Percentiles rank a stretch among this genome's conserved stretches.
Evolutionary conservation across 2,888 invertebrate species (phyloP).

Genomic region (Chrysomela aeneicollis): DNA sequence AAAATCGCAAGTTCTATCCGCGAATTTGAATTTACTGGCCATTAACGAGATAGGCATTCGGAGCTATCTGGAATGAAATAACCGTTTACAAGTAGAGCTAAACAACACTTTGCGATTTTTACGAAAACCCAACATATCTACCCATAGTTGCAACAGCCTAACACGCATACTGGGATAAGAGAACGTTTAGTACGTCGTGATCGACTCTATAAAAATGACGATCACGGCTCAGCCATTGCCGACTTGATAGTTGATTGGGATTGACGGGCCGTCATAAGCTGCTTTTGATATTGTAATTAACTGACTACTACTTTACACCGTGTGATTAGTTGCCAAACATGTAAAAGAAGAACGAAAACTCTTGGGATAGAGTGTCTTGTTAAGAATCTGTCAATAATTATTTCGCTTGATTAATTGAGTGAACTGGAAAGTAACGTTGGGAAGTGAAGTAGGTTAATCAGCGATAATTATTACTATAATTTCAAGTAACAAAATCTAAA

Average conservation of each 20-base stretch:
- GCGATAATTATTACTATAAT: not conserved
- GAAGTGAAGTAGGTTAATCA: not conserved
- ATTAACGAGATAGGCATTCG: constrained; percentile 35
- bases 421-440: not conserved
- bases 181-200: constrained; percentile 44
- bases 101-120: constrained; percentile 41
- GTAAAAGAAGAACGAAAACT: constrained; percentile 2
- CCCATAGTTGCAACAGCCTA: constrained; percentile 41
- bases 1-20: constrained; percentile 4
- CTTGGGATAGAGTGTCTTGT: constrained; percentile 15
- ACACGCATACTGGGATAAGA: constrained; percentile 43
- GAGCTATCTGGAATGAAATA: constrained; percentile 38
- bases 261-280: constrained; percentile 50
- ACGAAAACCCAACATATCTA: constrained; percentile 36
- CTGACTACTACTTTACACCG: constrained; percentile 44
- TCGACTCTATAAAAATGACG: constrained; percentile 44
- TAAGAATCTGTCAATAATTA: constrained; percentile 21
- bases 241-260: constrained; percentile 46
- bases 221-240: constrained; percentile 46
- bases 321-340: constrained; percentile 20
- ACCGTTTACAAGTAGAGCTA: constrained; percentile 41
- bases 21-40: constrained; percentile 34
- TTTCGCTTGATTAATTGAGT: constrained; percentile 6
- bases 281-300: constrained; percentile 52
- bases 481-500: not conserved